Evolutionary conservation across 2,113 vertebrate species (phyloP), one percentile per base, ranked within the genome.

Genomic region (Pelecanoides urinatrix): DNA sequence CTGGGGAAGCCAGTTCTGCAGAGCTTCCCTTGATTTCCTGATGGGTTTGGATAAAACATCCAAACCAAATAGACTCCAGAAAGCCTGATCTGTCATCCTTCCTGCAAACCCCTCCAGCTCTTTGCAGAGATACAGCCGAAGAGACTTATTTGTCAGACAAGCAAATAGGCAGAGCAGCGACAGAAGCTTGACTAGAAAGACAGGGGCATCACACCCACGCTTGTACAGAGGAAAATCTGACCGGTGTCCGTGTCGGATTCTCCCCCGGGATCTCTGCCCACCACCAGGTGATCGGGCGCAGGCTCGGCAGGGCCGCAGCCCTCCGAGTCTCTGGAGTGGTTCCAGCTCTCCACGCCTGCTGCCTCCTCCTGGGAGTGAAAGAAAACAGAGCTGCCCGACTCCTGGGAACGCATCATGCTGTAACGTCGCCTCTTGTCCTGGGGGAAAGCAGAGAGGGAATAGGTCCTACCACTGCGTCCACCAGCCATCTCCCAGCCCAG

Each of bases 311-410:
- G 93, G 56, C 97, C 86, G 9, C 97, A 97, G 8, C 89, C 63
- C 30, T 94, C 94, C 0, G 47, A 21, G 34, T 98, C 98, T 85
- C 94, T 92, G 91, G 90, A 61, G 61, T 92, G 86, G 68, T 96
- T 96, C 74, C 98, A 98, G 5, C 62, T 86, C 53, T 97, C 97
- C 4, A 83, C 26, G 7, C 94, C 86, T 26, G 95, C 98, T 59
- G 88, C 97, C 82, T 99, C 99, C 9, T 99, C 99, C 90, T 99
- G 99, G 16, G 99, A 99, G 79, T 99, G 99, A 96, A 98, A 99
- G 97, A 99, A 99, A 45, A 99, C 99, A 0, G 99, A 99, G 96
- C 99, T 99, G 94, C 98, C 94, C 1, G 99, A 99, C 92, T 99
- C 99, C 42, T 99, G 98, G 63, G 99, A 99, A 10, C 70, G 98